Evolutionary conservation across 1,140 invertebrate species (phyloP).

Genomic region (Portunus trituberculatus): DNA sequence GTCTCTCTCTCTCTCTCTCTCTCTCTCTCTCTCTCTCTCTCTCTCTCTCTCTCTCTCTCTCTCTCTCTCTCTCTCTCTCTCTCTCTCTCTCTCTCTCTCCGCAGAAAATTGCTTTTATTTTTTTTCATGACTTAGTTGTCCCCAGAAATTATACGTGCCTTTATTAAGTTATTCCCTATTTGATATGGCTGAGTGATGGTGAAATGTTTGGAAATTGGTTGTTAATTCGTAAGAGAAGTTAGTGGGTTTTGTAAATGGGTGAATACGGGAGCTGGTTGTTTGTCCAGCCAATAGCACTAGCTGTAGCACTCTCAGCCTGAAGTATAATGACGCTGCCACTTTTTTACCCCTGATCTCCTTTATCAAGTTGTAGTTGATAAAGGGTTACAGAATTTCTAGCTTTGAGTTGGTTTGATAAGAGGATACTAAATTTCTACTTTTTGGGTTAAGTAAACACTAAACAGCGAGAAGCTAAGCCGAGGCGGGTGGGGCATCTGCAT

Average conservation of each 20-base stretch:
- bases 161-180: background rate
- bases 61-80: constrained; percentile 41
- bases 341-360: background rate
- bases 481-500: background rate
- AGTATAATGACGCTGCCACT: background rate
- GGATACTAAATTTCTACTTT: background rate
- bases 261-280: too few species aligned
- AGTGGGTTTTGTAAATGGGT: too few species aligned
- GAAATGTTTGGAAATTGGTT: too few species aligned
- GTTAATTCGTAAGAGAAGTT: too few species aligned
- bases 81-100: constrained; percentile 34
- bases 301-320: background rate
- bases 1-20: constrained; percentile 10
- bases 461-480: background rate
- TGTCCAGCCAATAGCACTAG: too few species aligned
- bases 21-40: background rate
- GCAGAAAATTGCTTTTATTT: background rate
- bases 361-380: background rate
- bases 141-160: too few species aligned
- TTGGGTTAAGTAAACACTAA: background rate
- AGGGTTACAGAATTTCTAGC: background rate
- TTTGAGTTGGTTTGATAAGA: background rate
- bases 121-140: too few species aligned
- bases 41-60: background rate
- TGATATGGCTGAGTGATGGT: too few species aligned